Conservation (phyloP, 2,797 vertebrate species). For the Molothrus aeneus region DNA sequence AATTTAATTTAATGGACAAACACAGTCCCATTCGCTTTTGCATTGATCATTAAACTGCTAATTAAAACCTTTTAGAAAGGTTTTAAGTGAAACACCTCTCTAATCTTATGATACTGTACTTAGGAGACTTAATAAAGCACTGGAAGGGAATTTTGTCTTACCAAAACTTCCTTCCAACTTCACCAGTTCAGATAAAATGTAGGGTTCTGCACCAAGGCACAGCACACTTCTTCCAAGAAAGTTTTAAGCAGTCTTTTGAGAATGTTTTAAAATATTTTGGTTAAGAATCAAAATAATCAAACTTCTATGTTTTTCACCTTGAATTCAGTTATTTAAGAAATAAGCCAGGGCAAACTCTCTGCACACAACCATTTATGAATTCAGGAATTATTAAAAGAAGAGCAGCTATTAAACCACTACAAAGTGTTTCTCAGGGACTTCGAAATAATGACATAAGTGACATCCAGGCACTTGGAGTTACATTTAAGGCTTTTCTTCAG, state of each 20-base stretch:
- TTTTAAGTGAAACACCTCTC: background rate
- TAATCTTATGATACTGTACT: constrained; percentile 11
- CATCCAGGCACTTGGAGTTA: background rate
- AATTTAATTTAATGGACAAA: constrained; percentile 43
- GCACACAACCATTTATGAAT: background rate
- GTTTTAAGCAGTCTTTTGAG: background rate
- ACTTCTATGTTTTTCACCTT: background rate
- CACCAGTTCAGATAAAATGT: background rate
- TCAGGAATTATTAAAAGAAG: background rate
- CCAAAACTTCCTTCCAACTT: background rate
- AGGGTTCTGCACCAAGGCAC: background rate
- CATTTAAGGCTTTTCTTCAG: background rate
- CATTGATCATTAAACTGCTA: constrained; percentile 32
- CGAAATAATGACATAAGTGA: background rate
- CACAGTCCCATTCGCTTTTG: background rate
- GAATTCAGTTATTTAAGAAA: background rate
- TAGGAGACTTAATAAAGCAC: background rate
- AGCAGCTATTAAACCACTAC: background rate
- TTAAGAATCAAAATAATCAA: background rate
- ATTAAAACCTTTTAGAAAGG: constrained; percentile 34
- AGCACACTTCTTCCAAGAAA: background rate
- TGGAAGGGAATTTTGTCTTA: background rate
- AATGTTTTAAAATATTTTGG: background rate
- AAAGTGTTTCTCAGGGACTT: background rate
- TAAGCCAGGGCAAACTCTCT: background rate